Conservation (phyloP, 2,888 invertebrate species). For the Matsumyia berberina region DNA sequence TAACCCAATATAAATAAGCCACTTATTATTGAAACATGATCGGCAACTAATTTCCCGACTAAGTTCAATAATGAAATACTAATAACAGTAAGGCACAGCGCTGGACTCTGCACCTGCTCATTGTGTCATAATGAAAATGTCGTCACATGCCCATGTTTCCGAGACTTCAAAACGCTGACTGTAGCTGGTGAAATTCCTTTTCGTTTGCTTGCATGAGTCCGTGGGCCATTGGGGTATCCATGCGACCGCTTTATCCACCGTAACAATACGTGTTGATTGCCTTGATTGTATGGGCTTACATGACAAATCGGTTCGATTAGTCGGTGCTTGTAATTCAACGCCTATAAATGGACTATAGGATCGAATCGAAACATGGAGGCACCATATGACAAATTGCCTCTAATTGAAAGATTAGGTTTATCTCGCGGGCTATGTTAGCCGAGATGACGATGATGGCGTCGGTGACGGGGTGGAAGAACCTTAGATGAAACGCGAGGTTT, state of each 20-base stretch:
- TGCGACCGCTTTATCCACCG: slow-evolving; percentile 32
- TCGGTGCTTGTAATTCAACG: slow-evolving; percentile 84
- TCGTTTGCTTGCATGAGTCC: neutral
- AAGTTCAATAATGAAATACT: slow-evolving; percentile 39
- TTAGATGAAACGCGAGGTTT: slow-evolving; percentile 17
- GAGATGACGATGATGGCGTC: slow-evolving; percentile 18
- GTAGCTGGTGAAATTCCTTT: slow-evolving; percentile 29
- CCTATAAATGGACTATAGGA: slow-evolving; percentile 84
- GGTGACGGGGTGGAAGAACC: slow-evolving; percentile 4
- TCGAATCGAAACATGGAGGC: slow-evolving; percentile 77
- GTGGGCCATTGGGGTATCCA: slow-evolving; percentile 40
- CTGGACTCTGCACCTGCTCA: slow-evolving; percentile 39
- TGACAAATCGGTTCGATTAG: slow-evolving; percentile 84
- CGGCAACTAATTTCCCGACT: slow-evolving; percentile 38
- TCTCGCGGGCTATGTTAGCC: slow-evolving; percentile 27
- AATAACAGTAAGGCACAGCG: slow-evolving; percentile 31
- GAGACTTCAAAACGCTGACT: slow-evolving; percentile 14
- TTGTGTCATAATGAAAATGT: slow-evolving; percentile 44
- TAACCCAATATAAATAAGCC: slow-evolving; percentile 69
- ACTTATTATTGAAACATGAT: slow-evolving; percentile 65
- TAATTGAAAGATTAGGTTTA: slow-evolving; percentile 84
- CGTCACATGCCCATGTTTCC: slow-evolving; percentile 15
- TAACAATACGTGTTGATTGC: slow-evolving; percentile 83
- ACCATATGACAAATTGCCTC: slow-evolving; percentile 84
- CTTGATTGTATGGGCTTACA: slow-evolving; percentile 77